Conservation (phyloP, 2,888 invertebrate genomes). For the Nemotelus nigrinus region DNA sequence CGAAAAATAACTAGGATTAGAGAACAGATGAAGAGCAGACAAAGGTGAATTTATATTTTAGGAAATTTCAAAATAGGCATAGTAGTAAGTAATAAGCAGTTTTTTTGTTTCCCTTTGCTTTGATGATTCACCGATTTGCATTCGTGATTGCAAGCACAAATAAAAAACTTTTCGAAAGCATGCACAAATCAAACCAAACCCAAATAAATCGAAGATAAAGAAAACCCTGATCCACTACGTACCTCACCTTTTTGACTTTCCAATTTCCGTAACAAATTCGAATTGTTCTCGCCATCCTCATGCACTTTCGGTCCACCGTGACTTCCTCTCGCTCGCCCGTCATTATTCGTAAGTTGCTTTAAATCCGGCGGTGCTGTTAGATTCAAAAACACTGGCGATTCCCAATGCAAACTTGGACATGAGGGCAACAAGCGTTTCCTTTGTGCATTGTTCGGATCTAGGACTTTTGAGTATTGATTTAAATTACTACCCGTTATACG, state of each 20-base stretch:
- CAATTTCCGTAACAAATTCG: conserved; percentile 54
- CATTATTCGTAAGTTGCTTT: conserved; percentile 48
- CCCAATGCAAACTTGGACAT: conserved; percentile 68
- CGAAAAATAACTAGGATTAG: too few relatives aligned
- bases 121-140: too few relatives aligned
- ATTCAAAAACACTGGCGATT: conserved; percentile 55
- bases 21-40: too few relatives aligned
- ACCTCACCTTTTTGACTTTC: conserved; percentile 59
- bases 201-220: conserved; percentile 40
- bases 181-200: not conserved
- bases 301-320: conserved; percentile 42
- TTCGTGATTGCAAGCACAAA: too few relatives aligned
- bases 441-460: conserved; percentile 74
- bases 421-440: conserved; percentile 73
- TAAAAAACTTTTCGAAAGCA: not conserved
- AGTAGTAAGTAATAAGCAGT: too few relatives aligned
- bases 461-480: conserved; percentile 83
- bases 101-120: too few relatives aligned
- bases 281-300: conserved; percentile 53
- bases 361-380: conserved; percentile 54
- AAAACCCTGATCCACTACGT: conserved; percentile 56
- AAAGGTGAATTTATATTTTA: too few relatives aligned
- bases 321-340: conserved; percentile 12
- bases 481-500: conserved; percentile 83
- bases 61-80: too few relatives aligned